phyloP scores from a whole-genome alignment of 2,113 vertebrate genomes.

The Callithrix jacchus region DNA sequence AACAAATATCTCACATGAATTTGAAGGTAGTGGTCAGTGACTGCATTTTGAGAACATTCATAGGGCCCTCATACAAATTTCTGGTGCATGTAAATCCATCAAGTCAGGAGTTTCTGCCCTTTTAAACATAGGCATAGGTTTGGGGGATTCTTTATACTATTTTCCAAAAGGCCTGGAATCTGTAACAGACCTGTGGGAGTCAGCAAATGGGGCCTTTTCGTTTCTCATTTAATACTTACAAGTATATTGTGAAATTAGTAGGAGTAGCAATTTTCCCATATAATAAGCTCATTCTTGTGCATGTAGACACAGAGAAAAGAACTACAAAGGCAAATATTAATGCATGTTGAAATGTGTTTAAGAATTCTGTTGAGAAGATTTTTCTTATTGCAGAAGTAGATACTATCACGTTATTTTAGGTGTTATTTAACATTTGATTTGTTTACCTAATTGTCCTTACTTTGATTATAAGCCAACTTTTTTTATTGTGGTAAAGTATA shows the following conservation, averaged over 20 bases:
- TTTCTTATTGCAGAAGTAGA: neutral
- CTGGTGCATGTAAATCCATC: neutral
- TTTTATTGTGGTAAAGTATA: neutral
- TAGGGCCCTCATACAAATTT: neutral
- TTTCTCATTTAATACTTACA: neutral
- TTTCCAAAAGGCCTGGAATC: neutral
- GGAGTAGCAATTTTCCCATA: neutral
- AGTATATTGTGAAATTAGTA: neutral
- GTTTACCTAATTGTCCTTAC: neutral
- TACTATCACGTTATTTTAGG: neutral
- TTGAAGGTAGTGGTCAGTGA: neutral
- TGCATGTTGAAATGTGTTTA: neutral
- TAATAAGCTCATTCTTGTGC: neutral
- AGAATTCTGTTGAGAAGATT: neutral
- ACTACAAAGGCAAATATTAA: neutral
- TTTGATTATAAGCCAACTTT: conserved; percentile 23
- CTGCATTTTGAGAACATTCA: neutral
- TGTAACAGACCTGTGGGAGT: neutral
- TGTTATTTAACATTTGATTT: conserved; percentile 1
- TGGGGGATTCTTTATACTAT: neutral
- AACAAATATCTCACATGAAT: neutral
- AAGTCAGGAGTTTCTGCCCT: neutral
- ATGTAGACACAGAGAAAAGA: neutral
- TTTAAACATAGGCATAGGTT: neutral
- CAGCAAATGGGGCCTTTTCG: neutral